Conservation (phyloP, 1,140 invertebrate genomes). For the Leptopilina clavipes region DNA sequence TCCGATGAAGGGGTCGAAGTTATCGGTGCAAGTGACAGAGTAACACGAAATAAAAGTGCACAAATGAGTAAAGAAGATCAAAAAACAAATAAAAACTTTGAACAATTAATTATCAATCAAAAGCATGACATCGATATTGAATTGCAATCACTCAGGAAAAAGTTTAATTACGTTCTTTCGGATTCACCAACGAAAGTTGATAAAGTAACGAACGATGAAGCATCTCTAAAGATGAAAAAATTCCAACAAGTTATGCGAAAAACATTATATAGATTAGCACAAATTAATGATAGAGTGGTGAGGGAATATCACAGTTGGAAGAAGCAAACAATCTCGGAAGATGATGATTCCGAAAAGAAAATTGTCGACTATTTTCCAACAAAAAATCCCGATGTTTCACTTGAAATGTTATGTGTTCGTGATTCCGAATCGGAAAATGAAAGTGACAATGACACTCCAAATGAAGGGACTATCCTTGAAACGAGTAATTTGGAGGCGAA, state of each 20-base stretch:
- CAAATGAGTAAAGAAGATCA: conserved; percentile 2
- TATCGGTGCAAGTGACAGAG: conserved; percentile 39
- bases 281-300: conserved; percentile 61
- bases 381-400: conserved; percentile 44
- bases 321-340: conserved; percentile 36
- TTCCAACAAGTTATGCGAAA: conserved; percentile 56
- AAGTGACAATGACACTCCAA: conserved; percentile 36
- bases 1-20: conserved; percentile 56
- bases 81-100: conserved; percentile 12
- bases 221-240: conserved; percentile 33
- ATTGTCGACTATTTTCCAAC: background rate
- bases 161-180: conserved; percentile 25
- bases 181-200: conserved; percentile 5
- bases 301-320: conserved; percentile 56
- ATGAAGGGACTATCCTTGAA: background rate
- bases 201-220: conserved; percentile 12
- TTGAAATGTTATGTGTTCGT: conserved; percentile 68
- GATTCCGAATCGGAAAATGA: conserved; percentile 64
- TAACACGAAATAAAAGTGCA: conserved; percentile 20
- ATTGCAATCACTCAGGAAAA: conserved; percentile 36
- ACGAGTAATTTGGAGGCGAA: conserved; percentile 14
- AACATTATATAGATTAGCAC: conserved; percentile 53
- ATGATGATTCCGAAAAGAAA: background rate
- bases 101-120: conserved; percentile 14
- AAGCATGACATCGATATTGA: conserved; percentile 34